Percentiles rank a stretch among this genome's conserved stretches.
These are phyloP conservation scores for Andrena praecox DNA, from an alignment of 2,888 invertebrate species.

Conservation along the genomic window DNA sequence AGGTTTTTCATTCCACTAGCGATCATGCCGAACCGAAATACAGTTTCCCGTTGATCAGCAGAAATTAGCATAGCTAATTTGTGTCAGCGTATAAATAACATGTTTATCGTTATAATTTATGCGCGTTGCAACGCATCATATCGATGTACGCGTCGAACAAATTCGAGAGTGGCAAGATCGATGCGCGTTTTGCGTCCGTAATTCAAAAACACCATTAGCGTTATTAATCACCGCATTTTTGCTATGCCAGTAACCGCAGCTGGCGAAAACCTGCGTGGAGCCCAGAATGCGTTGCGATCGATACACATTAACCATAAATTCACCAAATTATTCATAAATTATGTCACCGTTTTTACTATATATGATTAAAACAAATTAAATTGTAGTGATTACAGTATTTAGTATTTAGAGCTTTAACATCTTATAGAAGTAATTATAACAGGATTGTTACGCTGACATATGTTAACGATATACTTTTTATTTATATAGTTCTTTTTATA, in stretches of 20 bases:
- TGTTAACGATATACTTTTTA: too few relatives aligned
- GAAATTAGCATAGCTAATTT: conserved; percentile 84
- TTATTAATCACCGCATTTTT: conserved; percentile 48
- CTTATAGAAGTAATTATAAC: too few relatives aligned
- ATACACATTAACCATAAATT: not conserved
- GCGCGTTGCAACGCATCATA: conserved; percentile 76
- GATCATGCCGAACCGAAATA: conserved; percentile 73
- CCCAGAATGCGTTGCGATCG: not conserved
- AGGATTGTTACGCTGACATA: too few relatives aligned
- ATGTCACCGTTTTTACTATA: not conserved
- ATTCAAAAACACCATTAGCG: conserved; percentile 43
- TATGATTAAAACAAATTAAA: not conserved
- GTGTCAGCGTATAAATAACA: conserved; percentile 84
- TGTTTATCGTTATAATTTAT: conserved; percentile 85
- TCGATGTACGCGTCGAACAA: conserved; percentile 72
- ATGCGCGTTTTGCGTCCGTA: conserved; percentile 48
- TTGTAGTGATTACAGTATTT: not conserved
- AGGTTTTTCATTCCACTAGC: conserved; percentile 35
- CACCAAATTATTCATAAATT: conserved; percentile 6
- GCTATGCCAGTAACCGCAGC: conserved; percentile 20
- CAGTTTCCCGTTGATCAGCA: conserved; percentile 82
- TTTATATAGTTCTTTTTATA: too few relatives aligned
- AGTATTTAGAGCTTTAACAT: not conserved
- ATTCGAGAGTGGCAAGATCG: conserved; percentile 67
- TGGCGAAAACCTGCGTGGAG: not conserved